Percentiles rank a stretch among this genome's conserved stretches.
phyloP scores from a whole-genome alignment of 2,797 vertebrate genomes.

The Falco biarmicus region DNA sequence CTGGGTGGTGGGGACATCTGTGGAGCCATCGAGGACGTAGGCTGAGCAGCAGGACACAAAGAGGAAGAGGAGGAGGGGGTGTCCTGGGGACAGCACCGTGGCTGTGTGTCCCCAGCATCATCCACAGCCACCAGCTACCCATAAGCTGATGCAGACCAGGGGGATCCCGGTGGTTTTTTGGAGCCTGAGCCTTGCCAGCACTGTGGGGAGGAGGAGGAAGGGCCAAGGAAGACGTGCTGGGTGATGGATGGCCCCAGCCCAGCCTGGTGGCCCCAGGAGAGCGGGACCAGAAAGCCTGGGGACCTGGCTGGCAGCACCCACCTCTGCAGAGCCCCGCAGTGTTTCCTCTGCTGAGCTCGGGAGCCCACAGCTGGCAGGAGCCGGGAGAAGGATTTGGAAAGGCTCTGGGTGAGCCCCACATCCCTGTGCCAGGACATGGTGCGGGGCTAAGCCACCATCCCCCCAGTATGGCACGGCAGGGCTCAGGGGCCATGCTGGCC shows the following conservation, averaged over 20 bases:
- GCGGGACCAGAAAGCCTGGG: neutral
- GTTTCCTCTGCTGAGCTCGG: neutral
- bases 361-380: neutral
- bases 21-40: neutral
- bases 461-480: constrained; percentile 74
- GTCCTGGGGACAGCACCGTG: neutral
- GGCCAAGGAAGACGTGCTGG: neutral
- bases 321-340: constrained; percentile 5
- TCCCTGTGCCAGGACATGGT: neutral
- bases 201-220: neutral
- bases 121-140: neutral
- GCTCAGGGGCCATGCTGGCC: constrained; percentile 70
- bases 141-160: neutral
- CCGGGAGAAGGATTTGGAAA: rapidly evolving
- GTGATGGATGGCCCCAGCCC: constrained; percentile 19
- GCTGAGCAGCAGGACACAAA: neutral
- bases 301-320: neutral
- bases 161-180: neutral
- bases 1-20: neutral
- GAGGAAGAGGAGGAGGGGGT: constrained; percentile 3
- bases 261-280: neutral
- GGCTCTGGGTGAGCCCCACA: neutral
- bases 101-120: neutral
- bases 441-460: neutral
- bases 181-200: neutral